These are phyloP conservation scores for Polyploca ridens DNA, from an alignment of 2,888 invertebrate species.

Conservation along the genomic window DNA sequence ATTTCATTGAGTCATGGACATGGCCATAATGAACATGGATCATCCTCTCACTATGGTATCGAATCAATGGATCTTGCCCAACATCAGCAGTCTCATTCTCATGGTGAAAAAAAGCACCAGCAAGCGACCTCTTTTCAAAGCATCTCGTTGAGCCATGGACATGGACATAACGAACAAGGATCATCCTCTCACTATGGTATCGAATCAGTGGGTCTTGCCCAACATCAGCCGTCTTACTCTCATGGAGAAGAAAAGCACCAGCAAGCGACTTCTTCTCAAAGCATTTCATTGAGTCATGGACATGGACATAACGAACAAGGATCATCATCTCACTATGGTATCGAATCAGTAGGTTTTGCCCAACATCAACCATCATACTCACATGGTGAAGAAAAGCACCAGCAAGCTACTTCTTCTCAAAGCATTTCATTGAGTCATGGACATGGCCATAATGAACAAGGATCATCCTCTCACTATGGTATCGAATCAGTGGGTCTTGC, in stretches of 20 bases:
- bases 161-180: conserved; percentile 17
- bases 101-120: conserved; percentile 14
- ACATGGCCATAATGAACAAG: background rate
- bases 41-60: background rate
- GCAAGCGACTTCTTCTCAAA: conserved; percentile 16
- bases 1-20: conserved; percentile 26
- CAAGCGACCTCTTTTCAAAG: conserved; percentile 14
- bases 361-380: background rate
- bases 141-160: conserved; percentile 22
- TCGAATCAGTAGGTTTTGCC: background rate
- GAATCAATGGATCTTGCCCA: conserved; percentile 16
- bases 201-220: conserved; percentile 13
- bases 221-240: background rate
- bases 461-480: background rate
- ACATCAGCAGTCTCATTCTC: conserved; percentile 18
- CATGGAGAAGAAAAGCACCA: conserved; percentile 11
- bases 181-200: conserved; percentile 16
- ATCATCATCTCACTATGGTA: conserved; percentile 1
- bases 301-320: conserved; percentile 25
- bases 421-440: conserved; percentile 27
- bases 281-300: conserved; percentile 22
- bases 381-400: conserved; percentile 39
- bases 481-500: background rate
- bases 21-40: conserved; percentile 25
- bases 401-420: conserved; percentile 44